Evolutionary conservation across 2,888 invertebrate genomes (phyloP).

Genomic region (Scotopteryx bipunctaria): DNA sequence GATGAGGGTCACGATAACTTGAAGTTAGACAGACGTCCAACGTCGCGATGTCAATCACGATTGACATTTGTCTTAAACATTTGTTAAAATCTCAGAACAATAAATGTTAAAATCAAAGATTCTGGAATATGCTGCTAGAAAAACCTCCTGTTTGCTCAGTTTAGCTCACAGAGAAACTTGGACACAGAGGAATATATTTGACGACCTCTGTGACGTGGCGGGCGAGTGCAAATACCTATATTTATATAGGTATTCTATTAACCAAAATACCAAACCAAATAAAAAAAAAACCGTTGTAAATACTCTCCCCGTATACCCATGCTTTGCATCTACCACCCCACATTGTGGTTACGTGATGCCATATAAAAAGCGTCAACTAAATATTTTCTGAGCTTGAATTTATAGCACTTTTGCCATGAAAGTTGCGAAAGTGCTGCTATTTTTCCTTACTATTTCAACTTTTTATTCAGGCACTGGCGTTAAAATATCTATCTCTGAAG

Average conservation of each 20-base stretch:
- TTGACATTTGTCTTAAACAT: slow-evolving; percentile 59
- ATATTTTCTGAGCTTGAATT: slow-evolving; percentile 40
- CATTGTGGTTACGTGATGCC: slow-evolving; percentile 34
- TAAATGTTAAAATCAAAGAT: too few species aligned
- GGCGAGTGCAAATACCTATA: too few species aligned
- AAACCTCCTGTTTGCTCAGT: too few species aligned
- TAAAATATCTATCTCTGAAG: slow-evolving; percentile 45
- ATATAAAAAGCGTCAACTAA: slow-evolving; percentile 40
- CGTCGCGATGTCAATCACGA: slow-evolving; percentile 54
- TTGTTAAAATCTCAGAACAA: slow-evolving; percentile 9
- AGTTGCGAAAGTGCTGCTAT: slow-evolving; percentile 25
- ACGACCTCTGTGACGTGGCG: too few species aligned
- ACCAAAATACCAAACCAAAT: neutral
- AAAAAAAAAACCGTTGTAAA: neutral
- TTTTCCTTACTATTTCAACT: slow-evolving; percentile 46
- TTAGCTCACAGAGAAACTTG: too few species aligned
- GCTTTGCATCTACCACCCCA: neutral
- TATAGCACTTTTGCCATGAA: slow-evolving; percentile 41
- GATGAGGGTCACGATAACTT: slow-evolving; percentile 73
- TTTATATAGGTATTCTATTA: too few species aligned
- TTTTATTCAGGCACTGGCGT: slow-evolving; percentile 47
- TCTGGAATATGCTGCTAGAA: too few species aligned
- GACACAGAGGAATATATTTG: too few species aligned
- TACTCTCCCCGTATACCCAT: neutral
- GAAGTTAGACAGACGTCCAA: slow-evolving; percentile 66